A percentile compares a stretch with the other conserved stretches of the same genome.
These are phyloP conservation scores for Pampusana beccarii DNA, from an alignment of 2,113 vertebrate species.

Conservation along the genomic window DNA sequence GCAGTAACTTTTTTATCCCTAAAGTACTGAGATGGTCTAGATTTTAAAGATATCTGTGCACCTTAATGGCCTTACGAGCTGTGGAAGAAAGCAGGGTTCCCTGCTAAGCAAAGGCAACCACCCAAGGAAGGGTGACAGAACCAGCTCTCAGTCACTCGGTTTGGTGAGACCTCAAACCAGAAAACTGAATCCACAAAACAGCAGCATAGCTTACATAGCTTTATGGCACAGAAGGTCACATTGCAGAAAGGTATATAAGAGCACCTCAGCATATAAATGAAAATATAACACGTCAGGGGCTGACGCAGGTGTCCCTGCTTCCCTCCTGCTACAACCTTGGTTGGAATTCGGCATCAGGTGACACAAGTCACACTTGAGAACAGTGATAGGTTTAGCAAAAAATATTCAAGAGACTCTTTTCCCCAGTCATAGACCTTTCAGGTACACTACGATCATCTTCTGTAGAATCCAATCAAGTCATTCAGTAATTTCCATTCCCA, in stretches of 20 bases:
- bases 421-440: neutral
- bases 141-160: neutral
- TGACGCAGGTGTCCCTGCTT: neutral
- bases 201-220: neutral
- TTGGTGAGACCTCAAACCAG: neutral
- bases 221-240: neutral
- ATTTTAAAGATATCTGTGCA: neutral
- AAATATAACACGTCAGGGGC: neutral
- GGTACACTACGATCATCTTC: neutral
- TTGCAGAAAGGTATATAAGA: neutral
- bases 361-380: neutral
- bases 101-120: neutral
- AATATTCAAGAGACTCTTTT: neutral
- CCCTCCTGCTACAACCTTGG: neutral
- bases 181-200: neutral
- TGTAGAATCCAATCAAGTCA: neutral
- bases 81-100: accelerated
- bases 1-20: neutral
- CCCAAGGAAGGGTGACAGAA: neutral
- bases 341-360: neutral
- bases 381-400: neutral
- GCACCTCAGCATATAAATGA: neutral
- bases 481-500: neutral
- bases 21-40: neutral
- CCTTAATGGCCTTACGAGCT: neutral